Percentiles rank a stretch among this genome's conserved stretches.
Conservation (phyloP, 2,113 vertebrate species). For the Noctilio leporinus region DNA sequence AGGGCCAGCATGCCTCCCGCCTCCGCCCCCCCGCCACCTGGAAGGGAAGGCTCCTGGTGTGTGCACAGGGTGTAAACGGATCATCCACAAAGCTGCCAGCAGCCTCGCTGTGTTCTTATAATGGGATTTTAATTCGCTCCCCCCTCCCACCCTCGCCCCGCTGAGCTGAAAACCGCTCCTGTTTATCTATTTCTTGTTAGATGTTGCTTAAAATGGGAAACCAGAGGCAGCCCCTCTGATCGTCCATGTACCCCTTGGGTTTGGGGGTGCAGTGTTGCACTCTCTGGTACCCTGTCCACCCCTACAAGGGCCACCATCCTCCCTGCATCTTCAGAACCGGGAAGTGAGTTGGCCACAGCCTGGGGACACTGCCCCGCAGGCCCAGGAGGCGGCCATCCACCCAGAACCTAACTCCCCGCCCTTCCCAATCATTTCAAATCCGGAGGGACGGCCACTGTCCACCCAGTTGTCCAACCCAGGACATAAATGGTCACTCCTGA, state of each 20-base stretch:
- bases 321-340: rapidly evolving
- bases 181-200: conserved; percentile 60
- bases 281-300: background rate
- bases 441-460: rapidly evolving
- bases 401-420: background rate
- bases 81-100: background rate
- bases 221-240: background rate
- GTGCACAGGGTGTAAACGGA: background rate
- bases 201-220: background rate
- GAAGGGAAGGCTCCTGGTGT: background rate
- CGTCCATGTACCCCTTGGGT: too few relatives aligned
- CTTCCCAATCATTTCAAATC: rapidly evolving
- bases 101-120: background rate
- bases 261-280: too few relatives aligned
- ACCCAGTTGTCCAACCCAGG: background rate
- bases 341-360: background rate
- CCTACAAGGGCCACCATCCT: background rate
- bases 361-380: rapidly evolving
- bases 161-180: conserved; percentile 24
- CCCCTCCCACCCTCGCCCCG: background rate
- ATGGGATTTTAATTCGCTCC: conserved; percentile 60
- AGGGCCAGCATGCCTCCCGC: too few relatives aligned
- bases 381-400: rapidly evolving
- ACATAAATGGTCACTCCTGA: rapidly evolving
- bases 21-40: too few relatives aligned